Evolutionary conservation across 2,113 vertebrate species (phyloP).

Genomic region (Paracanthobrama guichenoti): DNA sequence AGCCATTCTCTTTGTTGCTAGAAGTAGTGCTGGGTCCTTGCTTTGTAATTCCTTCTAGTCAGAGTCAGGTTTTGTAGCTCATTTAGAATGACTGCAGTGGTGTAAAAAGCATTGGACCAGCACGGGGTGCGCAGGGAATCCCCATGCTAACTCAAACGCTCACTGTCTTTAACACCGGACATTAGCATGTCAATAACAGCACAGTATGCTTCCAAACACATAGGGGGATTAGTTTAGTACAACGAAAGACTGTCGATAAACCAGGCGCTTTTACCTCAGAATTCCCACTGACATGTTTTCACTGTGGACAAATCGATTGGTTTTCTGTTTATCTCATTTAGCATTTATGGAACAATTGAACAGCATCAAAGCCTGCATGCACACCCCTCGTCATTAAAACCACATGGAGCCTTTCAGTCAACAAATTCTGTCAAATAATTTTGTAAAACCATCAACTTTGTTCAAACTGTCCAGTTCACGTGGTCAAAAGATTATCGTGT

Average conservation of each 20-base stretch:
- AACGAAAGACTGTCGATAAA: conserved; percentile 7
- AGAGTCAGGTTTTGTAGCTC: conserved; percentile 56
- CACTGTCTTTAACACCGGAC: conserved; percentile 21
- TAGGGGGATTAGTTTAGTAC: conserved; percentile 3
- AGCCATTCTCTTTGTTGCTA: conserved; percentile 37
- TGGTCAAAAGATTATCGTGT: conserved; percentile 28
- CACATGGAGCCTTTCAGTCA: conserved; percentile 21
- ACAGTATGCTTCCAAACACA: conserved; percentile 9
- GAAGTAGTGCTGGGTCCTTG: conserved; percentile 39
- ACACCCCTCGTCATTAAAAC: background rate
- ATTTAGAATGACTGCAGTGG: conserved; percentile 61
- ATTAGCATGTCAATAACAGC: conserved; percentile 43
- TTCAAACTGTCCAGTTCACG: conserved; percentile 10
- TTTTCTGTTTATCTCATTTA: conserved; percentile 77
- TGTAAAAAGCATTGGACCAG: conserved; percentile 56
- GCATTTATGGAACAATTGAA: conserved; percentile 60
- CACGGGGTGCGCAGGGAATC: conserved; percentile 18
- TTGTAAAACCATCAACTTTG: background rate
- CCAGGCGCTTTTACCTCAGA: conserved; percentile 48
- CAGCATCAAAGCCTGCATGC: background rate
- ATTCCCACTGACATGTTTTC: conserved; percentile 68
- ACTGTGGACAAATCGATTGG: conserved; percentile 67
- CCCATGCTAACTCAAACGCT: conserved; percentile 16
- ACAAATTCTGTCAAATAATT: background rate
- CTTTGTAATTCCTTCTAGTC: conserved; percentile 59